Evolutionary conservation across 2,888 invertebrate genomes (phyloP), one percentile per base, ranked within the genome.

Genomic region (Philonicus albiceps): DNA sequence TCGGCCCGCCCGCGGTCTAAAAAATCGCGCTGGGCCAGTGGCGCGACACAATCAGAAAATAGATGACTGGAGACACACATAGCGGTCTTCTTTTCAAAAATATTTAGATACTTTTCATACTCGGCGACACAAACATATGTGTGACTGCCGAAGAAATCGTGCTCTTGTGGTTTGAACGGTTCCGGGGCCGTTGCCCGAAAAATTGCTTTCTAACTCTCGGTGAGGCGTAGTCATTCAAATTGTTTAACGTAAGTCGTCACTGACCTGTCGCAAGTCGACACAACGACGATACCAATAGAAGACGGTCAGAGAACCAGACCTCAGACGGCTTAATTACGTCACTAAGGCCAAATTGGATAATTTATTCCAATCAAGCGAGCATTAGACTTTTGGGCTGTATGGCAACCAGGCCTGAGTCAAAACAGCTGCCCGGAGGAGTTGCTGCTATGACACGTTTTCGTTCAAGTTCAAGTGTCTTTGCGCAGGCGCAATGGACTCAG

Each of bases 181-280:
- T 53, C 53, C 49, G 53, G 31, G 76, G 34, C 43, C 76, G 13
- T 76, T 40, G 80, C 7, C 49, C 31, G 1, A 30, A 53, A 27
- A 74, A 80, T 49, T 80, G 49, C 27, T 37, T n/a, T 34, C 37
- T 74, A 27, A 40, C 27, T 27, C 19, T 43, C 40, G 1, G 16
- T 3, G 16, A 7, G 40, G 34, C 22, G 30, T 16, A 22, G 37
- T 76, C 43, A 27, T 49, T 49, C n/a, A 16, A 53, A 80, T n/a
- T 13, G 22, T 43, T 43, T 13, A 43, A 43, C 78, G n/a, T 19
- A 3, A 43, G 34, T 34, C 22, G 75, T 53, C 53, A 85, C 85
- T 85, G 85, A 85, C 85, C 85, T 85, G 85, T 34, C 85, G 43
- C 19, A 85, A 85, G 85, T 7, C 76, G n/a, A 49, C 1, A 5